These are phyloP conservation scores for Anthoptus insignis DNA, from an alignment of 2,888 invertebrate genomes.

Conservation along the genomic window DNA sequence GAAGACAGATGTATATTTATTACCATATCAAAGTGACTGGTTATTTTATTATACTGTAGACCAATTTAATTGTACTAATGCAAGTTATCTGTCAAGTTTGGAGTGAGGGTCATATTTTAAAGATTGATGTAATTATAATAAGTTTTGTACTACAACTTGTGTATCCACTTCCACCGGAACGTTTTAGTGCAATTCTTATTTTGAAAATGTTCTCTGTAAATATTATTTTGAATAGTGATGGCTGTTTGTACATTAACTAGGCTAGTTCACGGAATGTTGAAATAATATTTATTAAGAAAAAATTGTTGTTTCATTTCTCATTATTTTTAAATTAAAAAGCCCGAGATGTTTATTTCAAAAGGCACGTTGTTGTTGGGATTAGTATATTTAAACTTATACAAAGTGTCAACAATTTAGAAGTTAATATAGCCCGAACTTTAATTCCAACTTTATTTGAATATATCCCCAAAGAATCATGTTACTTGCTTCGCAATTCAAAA, in stretches of 20 bases:
- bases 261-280: conserved; percentile 69
- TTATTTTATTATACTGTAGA: conserved; percentile 41
- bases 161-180: conserved; percentile 39
- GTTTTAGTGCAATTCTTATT: conserved; percentile 52
- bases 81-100: conserved; percentile 44
- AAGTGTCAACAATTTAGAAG: too few species aligned
- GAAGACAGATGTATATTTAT: conserved; percentile 29
- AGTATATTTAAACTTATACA: too few species aligned
- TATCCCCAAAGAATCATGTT: too few species aligned
- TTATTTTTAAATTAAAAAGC: too few species aligned
- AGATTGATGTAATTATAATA: conserved; percentile 35
- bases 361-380: too few species aligned
- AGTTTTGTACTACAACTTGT: conserved; percentile 43
- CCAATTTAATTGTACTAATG: conserved; percentile 38
- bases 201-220: conserved; percentile 77
- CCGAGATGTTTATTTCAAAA: too few species aligned
- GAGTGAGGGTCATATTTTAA: conserved; percentile 44
- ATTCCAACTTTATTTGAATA: too few species aligned
- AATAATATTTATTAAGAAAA: conserved; percentile 84
- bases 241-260: conserved; percentile 67
- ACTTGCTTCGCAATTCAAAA: too few species aligned
- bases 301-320: conserved; percentile 62
- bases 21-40: conserved; percentile 25
- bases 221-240: conserved; percentile 78
- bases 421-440: too few species aligned